Base-by-base conservation (phyloP, 2,113 vertebrate genomes). In the Channa maculata region DNA sequence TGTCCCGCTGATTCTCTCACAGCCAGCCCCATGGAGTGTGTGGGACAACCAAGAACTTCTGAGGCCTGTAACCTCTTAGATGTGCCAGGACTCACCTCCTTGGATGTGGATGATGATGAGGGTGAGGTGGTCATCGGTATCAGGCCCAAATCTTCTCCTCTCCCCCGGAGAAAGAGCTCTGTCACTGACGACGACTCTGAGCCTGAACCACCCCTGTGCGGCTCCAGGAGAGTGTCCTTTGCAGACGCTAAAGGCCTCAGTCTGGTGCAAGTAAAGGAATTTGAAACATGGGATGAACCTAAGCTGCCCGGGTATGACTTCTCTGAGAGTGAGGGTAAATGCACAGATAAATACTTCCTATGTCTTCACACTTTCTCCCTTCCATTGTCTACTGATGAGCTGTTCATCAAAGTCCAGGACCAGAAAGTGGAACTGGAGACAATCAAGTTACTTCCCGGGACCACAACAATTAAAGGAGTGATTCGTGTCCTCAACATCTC, bases 211-310 rank as follows among this genome's bases (percentile, higher is more conserved):
- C 89, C 87, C 0, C 68, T 49, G 4, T 87, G 53, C 14, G 89
- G 84, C 72, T 89, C 89, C 65, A 95, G 98, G 77, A 96, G 96
- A 82, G 98, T 99, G 85, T 99, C 97, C 4, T 99, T 99, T 81
- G 98, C 98, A 7, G 98, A 99, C 61, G 91, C 93, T 38, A 95
- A 96, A 74, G 98, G 98, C 49, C 94, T 97, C 77, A 94, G 94
- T 86, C 94, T 99, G 62, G 97, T 98, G 51, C 95, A 96, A 3
- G 93, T 99, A 67, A 98, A 97, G 93, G 94, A 98, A 88, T 99
- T 97, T 7, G 91, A 95, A 87, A 92, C 33, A 50, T 96, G 95
- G 96, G 95, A 97, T 14, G 38, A 93, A 10, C 93, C 95, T 3
- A 84, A 79, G 15, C 62, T 58, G 13, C 69, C 81, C 43, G 86